Base-by-base conservation (phyloP, 2,888 invertebrate species). In the Melangyna quadrimaculata region DNA sequence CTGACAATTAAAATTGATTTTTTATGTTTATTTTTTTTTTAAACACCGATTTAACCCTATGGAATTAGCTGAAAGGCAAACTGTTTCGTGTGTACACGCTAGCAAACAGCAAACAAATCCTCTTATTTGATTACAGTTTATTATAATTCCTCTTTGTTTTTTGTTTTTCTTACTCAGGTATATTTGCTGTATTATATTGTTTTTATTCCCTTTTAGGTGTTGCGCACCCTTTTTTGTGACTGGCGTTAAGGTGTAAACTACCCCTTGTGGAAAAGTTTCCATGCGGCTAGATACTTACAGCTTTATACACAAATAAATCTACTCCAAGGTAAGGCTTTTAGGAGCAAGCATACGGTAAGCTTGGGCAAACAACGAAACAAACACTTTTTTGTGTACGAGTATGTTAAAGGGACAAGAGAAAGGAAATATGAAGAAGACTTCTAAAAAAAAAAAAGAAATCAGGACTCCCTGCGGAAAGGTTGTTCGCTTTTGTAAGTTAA, bases 261-360 rank as follows among this genome's bases (percentile, higher is more conserved):
- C 74, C 70, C 53, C 65, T 59, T 59, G 51, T 74, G 79, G 83
- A 84, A 79, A 84, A 79, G 74, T 75, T 84, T 84, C 65, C 75
- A 75, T 84, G 79, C 74, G 74, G 79, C 79, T 75, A 79, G 83
- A 84, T 84, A 84, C 79, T 84, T 84, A 84, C 75, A 51, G 79
- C 71, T 79, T 65, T 74, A 19, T 12, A 83, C 78, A 79, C n/a
- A 59, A 78, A 84, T 79, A 84, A 84, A 84, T 84, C 79, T 74
- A 71, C 59, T 24, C 22, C 32, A 48, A 37, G 70, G 63, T 17
- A 69, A 37, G 55, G 69, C 55, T n/a, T n/a, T n/a, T 14, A 61
- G 29, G 48, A 69, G 2, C 22, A 5, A 48, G 8, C 9, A 48
- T 22, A 71, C 57, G 22, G 43, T 1, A 10, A 14, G 3, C 48